Evolutionary conservation across 2,113 vertebrate species (phyloP), one percentile per base, ranked within the genome.

Genomic region (Hippopotamus amphibius): DNA sequence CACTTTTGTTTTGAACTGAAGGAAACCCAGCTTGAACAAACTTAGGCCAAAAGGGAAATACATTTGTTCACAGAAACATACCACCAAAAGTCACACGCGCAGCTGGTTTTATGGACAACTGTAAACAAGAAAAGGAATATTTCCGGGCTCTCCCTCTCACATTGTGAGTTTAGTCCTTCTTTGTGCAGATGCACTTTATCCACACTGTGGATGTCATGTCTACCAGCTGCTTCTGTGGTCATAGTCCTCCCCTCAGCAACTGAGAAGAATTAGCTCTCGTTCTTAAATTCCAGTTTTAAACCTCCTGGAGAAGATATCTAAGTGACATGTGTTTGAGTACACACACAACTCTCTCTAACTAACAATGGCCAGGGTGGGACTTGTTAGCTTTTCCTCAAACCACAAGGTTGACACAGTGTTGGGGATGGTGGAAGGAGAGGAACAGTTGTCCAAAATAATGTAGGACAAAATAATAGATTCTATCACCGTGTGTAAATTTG

Each of bases 1-100:
- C 21, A 86, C 24, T 95, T 68, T 72, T 71, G 4, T n/a, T 95
- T 97, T 83, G 80, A 95, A 79, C 57, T 41, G 48, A 96, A 89
- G 9, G 41, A 79, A 96, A 79, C 26, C 1, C 48, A 94, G 7
- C 10, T 83, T 79, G 61, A 93, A 26, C 77, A 92, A 92, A 50
- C 8, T 82, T 68, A n/a, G 30, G 8, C 30, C 55, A 68, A 94
- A 82, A 95, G 14, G 17, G 16, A 92, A 88, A 65, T 82, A 43
- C 10, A 83, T 89, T 63, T 72, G 4, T 92, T 95, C 57, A 66
- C 33, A 50, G 50, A 95, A 86, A 50, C 22, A 61, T 63, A 91
- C 16, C 2, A 55, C 21, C 50, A 43, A 21, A 83, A 84, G 14
- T 80, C 74, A 50, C 26, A 61, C 0, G 1, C 71, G 8, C 76